Percentiles rank a stretch among this genome's conserved stretches.
Evolutionary conservation across 2,888 invertebrate species (phyloP).

Genomic region (Cephus pulcher): DNA sequence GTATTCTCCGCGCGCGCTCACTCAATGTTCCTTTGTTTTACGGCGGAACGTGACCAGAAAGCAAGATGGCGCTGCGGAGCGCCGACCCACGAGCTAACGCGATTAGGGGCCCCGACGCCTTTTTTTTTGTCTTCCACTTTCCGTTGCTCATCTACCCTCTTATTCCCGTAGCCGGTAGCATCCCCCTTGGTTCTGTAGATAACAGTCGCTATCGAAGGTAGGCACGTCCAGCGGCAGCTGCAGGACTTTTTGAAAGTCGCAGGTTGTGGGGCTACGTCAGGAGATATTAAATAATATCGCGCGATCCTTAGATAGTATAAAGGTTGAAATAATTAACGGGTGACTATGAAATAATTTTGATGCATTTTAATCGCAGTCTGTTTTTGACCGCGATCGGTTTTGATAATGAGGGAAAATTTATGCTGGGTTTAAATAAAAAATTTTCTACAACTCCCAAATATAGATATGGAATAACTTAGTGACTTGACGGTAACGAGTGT

Average conservation of each 20-base stretch:
- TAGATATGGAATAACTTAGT: background rate
- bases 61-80: slow-evolving; percentile 52
- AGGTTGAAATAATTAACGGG: background rate
- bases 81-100: slow-evolving; percentile 21
- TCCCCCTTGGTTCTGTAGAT: background rate
- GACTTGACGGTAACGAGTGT: background rate
- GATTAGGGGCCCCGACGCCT: slow-evolving; percentile 22
- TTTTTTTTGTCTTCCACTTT: slow-evolving; percentile 4
- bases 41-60: slow-evolving; percentile 64
- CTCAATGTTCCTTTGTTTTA: slow-evolving; percentile 64
- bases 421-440: background rate
- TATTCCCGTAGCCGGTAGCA: background rate
- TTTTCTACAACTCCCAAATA: background rate
- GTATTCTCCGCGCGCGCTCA: slow-evolving; percentile 46
- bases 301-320: background rate
- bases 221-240: background rate
- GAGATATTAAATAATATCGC: background rate
- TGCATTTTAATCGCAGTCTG: background rate
- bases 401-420: background rate
- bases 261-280: background rate
- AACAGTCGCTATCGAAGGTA: background rate
- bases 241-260: background rate
- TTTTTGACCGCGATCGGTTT: background rate
- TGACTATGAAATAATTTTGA: background rate
- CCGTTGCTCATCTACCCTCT: background rate